Evolutionary conservation across 1,140 invertebrate species (phyloP), one percentile per base, ranked within the genome.

Genomic region (Brachionus manjavacas): DNA sequence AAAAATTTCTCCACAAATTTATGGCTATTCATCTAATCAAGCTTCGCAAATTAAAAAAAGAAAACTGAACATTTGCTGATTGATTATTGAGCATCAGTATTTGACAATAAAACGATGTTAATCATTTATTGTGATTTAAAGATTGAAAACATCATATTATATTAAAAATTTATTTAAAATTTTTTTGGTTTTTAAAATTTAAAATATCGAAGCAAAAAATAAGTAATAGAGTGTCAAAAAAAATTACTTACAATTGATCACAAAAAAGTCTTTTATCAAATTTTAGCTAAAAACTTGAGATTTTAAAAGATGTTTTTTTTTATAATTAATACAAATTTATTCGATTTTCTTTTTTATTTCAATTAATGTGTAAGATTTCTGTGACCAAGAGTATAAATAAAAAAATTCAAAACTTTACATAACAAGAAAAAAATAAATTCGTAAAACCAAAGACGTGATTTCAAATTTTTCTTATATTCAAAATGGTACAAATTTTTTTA

Each of bases 171-270:
- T 68, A 31, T 68, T 68, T 31, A 31, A 31, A 68, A 68, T 68
- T 68, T 68, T 68, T 31, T 68, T 68, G 25, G 25, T 28, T 68
- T 68, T 68, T 68, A 68, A 68, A 68, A 68, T 68, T 68, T 68
- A 31, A 68, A 68, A 68, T 68, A 68, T 28, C 66, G 66, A 68
- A 68, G 31, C 66, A 68, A 68, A 68, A 31, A 35, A 68, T 14
- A 68, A 35, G 31, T 68, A 31, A 39, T 16, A 68, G 25, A 68
- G 31, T 31, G 25, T 68, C 66, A n/a, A 39, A 60, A 60, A 60
- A 60, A 46, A 46, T 60, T 55, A 20, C 52, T 23, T 60, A 25
- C 52, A 60, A 60, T 20, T 60, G 52, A 20, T 60, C 52, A 60
- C 52, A 60, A 60, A 60, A 60, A 60, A 25, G 16, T 20, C 52